Percentiles rank a stretch among this genome's conserved stretches.
phyloP scores from a whole-genome alignment of 2,797 vertebrate genomes.

The Mormyrops boulengeri region DNA sequence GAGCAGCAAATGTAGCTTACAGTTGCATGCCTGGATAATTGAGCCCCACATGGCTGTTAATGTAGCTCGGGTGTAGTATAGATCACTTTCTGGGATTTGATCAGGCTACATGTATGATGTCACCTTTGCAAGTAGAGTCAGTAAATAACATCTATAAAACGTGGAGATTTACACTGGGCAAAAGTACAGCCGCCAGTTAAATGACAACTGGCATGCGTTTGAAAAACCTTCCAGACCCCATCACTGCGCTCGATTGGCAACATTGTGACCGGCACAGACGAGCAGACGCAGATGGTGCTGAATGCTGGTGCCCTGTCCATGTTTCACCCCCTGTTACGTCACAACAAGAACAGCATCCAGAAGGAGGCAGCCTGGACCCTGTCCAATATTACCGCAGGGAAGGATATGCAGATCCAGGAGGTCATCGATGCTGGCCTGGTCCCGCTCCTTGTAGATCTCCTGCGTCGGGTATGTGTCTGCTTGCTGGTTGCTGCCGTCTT shows the following conservation, averaged over 20 bases:
- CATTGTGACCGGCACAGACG: constrained; percentile 94
- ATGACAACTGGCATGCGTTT: not conserved
- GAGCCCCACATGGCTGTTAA: not conserved
- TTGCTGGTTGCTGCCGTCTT: not conserved
- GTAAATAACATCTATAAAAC: not conserved
- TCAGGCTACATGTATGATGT: not conserved
- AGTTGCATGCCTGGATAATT: not conserved
- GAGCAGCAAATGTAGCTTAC: not conserved
- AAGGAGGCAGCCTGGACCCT: constrained; percentile 95
- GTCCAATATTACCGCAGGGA: constrained; percentile 95
- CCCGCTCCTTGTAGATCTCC: constrained; percentile 74
- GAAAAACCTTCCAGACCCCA: constrained; percentile 68
- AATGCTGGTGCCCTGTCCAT: constrained; percentile 69
- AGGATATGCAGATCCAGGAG: constrained; percentile 85
- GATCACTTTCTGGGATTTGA: not conserved
- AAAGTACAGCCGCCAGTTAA: not conserved
- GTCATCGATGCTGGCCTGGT: constrained; percentile 83
- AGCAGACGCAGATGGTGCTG: constrained; percentile 87
- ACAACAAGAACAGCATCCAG: constrained; percentile 85
- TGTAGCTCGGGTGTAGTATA: not conserved
- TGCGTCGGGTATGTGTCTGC: constrained; percentile 68
- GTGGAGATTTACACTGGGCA: not conserved
- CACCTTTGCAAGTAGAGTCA: not conserved
- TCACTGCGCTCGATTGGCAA: constrained; percentile 86
- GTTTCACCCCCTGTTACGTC: constrained; percentile 74